phyloP scores from a whole-genome alignment of 1,140 invertebrate genomes.

The Diploscapter pachys region DNA sequence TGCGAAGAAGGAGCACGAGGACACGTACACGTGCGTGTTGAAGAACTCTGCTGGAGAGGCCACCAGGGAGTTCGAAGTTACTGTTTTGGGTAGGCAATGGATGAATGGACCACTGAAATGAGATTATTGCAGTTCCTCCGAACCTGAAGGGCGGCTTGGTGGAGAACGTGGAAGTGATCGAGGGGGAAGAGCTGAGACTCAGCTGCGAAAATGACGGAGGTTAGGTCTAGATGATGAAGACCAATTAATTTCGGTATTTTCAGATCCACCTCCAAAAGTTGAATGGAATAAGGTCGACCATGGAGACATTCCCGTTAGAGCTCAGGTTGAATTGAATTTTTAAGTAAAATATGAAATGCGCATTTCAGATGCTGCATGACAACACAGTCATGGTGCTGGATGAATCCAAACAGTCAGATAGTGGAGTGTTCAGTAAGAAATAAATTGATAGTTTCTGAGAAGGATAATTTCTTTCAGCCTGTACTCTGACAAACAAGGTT shows the following conservation, averaged over 20 bases:
- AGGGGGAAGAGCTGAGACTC: conserved; percentile 66
- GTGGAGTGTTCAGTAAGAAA: conserved; percentile 33
- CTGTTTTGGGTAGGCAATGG: conserved; percentile 48
- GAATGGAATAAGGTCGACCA: conserved; percentile 43
- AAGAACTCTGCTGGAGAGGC: conserved; percentile 74
- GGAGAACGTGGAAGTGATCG: conserved; percentile 70
- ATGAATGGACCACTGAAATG: neutral
- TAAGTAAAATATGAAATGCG: neutral
- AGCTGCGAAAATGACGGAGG: conserved; percentile 43
- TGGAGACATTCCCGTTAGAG: conserved; percentile 30
- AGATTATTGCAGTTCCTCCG: conserved; percentile 19
- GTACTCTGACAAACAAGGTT: conserved; percentile 24
- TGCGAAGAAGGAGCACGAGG: conserved; percentile 74
- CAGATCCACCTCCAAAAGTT: conserved; percentile 37
- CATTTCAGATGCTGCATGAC: neutral
- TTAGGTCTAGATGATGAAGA: no score
- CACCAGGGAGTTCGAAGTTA: conserved; percentile 64
- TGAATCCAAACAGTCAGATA: conserved; percentile 17
- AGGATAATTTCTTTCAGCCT: neutral
- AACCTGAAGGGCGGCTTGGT: conserved; percentile 39
- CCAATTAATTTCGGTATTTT: no score
- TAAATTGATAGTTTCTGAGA: no score
- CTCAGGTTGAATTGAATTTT: neutral
- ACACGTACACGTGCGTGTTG: conserved; percentile 76
- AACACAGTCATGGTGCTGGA: conserved; percentile 17